Conservation (phyloP, 2,113 vertebrate genomes). For the Aspiorhynchus laticeps region DNA sequence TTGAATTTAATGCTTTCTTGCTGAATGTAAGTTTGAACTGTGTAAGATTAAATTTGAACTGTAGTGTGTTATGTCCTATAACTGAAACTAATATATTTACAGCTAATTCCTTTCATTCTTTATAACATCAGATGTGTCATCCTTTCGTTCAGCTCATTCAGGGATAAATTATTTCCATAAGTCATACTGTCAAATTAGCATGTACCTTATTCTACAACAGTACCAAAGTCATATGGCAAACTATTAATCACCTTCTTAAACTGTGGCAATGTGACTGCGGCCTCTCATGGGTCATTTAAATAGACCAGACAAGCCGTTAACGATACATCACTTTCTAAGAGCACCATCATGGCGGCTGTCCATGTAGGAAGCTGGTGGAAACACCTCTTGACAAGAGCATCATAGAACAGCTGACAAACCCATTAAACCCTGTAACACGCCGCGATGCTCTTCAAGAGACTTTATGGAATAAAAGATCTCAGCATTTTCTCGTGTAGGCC, state of each 20-base stretch:
- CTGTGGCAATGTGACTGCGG: not conserved
- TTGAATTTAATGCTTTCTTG: not conserved
- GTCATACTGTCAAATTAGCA: not conserved
- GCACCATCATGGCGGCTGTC: conserved; percentile 14
- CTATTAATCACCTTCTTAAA: conserved; percentile 16
- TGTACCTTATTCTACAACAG: conserved; percentile 1
- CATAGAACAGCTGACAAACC: conserved; percentile 39
- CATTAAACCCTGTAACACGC: conserved; percentile 32
- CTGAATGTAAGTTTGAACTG: not conserved
- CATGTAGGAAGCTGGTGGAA: conserved; percentile 44
- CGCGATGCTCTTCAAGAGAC: not conserved
- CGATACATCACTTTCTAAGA: conserved; percentile 45
- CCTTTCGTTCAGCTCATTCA: not conserved
- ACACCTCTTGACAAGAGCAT: conserved; percentile 42
- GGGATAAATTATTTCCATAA: not conserved
- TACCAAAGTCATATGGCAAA: not conserved
- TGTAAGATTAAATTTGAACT: not conserved
- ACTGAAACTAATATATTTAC: not conserved
- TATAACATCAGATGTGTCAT: not conserved
- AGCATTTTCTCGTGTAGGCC: conserved; percentile 2
- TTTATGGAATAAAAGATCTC: conserved; percentile 22
- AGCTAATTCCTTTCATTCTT: not conserved
- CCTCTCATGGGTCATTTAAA: conserved; percentile 37
- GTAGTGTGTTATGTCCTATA: not conserved
- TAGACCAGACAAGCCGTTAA: conserved; percentile 45